Percentiles rank a stretch among this genome's conserved stretches.
These are phyloP conservation scores for Jaculus jaculus DNA, from an alignment of 2,113 vertebrate genomes.

Conservation along the genomic window DNA sequence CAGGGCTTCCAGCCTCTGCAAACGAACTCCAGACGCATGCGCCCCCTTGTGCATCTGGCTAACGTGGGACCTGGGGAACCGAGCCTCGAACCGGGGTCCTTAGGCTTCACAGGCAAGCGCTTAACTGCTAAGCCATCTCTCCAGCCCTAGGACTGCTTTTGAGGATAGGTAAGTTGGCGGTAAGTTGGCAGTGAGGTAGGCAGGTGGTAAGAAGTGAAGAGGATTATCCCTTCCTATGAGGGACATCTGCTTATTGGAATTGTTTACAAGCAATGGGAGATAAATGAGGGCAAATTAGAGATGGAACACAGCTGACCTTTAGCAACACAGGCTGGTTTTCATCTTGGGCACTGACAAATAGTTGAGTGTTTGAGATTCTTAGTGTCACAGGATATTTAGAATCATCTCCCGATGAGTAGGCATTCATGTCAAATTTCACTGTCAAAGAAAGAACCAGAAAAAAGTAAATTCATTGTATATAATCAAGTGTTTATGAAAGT, in stretches of 20 bases:
- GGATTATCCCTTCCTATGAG: too few species aligned
- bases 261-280: not conserved
- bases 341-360: slow-evolving; percentile 60
- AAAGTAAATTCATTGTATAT: slow-evolving; percentile 55
- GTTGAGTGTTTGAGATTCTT: slow-evolving; percentile 64
- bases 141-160: not conserved
- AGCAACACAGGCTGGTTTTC: slow-evolving; percentile 51
- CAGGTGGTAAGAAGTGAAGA: not conserved
- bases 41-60: too few species aligned
- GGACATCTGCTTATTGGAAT: not conserved
- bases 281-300: not conserved
- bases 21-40: too few species aligned
- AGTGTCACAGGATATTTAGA: slow-evolving; percentile 43
- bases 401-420: not conserved
- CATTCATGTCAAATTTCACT: slow-evolving; percentile 73
- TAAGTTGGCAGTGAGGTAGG: not conserved
- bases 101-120: too few species aligned
- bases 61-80: too few species aligned
- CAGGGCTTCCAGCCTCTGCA: too few species aligned
- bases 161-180: not conserved
- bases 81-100: too few species aligned
- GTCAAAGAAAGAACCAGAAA: slow-evolving; percentile 53
- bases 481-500: not conserved
- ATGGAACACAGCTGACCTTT: slow-evolving; percentile 62
- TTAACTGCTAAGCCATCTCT: too few species aligned